These are phyloP conservation scores for Leucophenga varia DNA, from an alignment of 1,140 invertebrate species.

Conservation along the genomic window DNA sequence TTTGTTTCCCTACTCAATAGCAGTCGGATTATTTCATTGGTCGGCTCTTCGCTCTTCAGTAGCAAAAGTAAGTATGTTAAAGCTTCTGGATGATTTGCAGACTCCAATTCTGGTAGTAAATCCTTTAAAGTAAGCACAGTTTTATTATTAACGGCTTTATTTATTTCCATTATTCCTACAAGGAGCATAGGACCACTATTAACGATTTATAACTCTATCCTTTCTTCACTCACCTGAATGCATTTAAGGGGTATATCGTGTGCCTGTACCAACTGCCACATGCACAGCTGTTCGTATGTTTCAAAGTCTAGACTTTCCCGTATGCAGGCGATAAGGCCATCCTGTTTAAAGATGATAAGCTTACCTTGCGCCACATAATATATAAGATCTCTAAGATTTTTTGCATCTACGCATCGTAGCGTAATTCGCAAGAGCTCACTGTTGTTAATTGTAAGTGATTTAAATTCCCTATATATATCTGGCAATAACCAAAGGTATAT, in stretches of 20 bases:
- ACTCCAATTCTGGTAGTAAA: constrained; percentile 84
- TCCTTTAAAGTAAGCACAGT: constrained; percentile 31
- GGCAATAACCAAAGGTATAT: constrained; percentile 88
- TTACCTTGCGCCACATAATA: constrained; percentile 89
- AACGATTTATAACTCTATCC: no score
- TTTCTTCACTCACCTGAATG: constrained; percentile 77
- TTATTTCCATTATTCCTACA: no score
- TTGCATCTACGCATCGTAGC: constrained; percentile 84
- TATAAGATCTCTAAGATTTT: constrained; percentile 85
- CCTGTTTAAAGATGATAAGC: constrained; percentile 76
- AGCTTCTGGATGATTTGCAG: constrained; percentile 86
- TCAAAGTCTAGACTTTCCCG: constrained; percentile 91
- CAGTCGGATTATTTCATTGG: constrained; percentile 80
- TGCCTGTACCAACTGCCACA: constrained; percentile 92
- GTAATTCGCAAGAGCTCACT: constrained; percentile 82
- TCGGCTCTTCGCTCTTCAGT: constrained; percentile 89
- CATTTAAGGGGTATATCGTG: constrained; percentile 90
- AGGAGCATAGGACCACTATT: no score
- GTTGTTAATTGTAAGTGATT: constrained; percentile 82
- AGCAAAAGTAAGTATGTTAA: constrained; percentile 87
- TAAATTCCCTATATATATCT: constrained; percentile 88
- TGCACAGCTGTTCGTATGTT: constrained; percentile 93
- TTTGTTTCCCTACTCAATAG: constrained; percentile 79
- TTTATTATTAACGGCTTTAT: background rate
- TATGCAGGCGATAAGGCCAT: constrained; percentile 70